Percentiles rank a stretch among this genome's conserved stretches.
Evolutionary conservation across 2,888 invertebrate species (phyloP).

Genomic region (Dynastes tityus): DNA sequence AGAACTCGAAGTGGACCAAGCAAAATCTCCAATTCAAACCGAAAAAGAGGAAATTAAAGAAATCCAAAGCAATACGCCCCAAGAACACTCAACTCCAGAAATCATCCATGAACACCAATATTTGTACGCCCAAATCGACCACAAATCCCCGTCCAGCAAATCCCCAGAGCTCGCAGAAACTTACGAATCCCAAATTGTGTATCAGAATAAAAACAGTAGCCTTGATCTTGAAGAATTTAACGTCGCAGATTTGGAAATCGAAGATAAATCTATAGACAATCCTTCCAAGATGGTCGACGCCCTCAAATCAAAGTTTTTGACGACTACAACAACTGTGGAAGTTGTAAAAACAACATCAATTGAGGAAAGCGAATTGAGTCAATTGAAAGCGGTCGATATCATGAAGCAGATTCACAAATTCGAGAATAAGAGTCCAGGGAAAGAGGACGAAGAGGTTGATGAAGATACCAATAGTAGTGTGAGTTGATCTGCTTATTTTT

Average conservation of each 20-base stretch:
- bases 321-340: conserved; percentile 59
- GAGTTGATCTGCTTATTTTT: conserved; percentile 13
- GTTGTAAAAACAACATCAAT: conserved; percentile 53
- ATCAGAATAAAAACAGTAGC: conserved; percentile 35
- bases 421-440: conserved; percentile 60
- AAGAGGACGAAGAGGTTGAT: conserved; percentile 37
- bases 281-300: conserved; percentile 52
- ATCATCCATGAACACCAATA: conserved; percentile 20
- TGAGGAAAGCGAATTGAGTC: conserved; percentile 58
- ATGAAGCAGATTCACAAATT: conserved; percentile 68
- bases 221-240: conserved; percentile 21
- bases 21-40: neutral
- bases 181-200: conserved; percentile 55
- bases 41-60: conserved; percentile 8
- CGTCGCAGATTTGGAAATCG: conserved; percentile 41
- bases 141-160: no score
- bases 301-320: conserved; percentile 64
- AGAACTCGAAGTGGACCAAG: no score
- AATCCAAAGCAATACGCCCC: neutral
- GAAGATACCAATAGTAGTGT: conserved; percentile 32
- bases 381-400: conserved; percentile 64
- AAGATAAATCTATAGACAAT: conserved; percentile 49
- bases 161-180: conserved; percentile 41
- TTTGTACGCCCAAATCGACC: no score
- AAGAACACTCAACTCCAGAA: conserved; percentile 5